Evolutionary conservation across 2,113 vertebrate genomes (phyloP), one percentile per base, ranked within the genome.

Genomic region (Vidua macroura): DNA sequence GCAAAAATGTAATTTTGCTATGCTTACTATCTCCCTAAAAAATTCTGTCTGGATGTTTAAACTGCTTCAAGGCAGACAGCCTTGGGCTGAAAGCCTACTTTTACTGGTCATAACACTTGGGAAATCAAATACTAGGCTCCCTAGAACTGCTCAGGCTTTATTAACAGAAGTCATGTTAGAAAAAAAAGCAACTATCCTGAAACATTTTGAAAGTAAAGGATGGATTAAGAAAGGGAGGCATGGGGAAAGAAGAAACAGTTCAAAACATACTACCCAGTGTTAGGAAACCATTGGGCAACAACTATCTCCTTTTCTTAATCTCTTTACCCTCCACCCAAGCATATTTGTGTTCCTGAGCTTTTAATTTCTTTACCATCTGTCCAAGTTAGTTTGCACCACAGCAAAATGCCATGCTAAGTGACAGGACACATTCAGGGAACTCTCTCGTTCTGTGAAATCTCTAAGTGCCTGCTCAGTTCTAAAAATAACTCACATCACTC

Each of bases 351-450:
- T 96, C 59, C 75, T 64, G 44, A 95, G 90, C 59, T 88, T 91
- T 68, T 84, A 33, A 84, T 92, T 93, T 92, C 88, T 93, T 78
- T 75, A 75, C 94, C 93, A 94, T 88, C 79, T 96, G 92, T 49
- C 83, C 92, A 86, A 86, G 85, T 69, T 83, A 72, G 75, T 81
- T 93, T 56, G 56, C 56, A 70, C 52, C 72, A 78, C 56, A 70
- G 88, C 43, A 93, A 95, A 94, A 92, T 64, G 83, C 79, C 25
- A 19, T 1, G 13, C 53, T 64, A 95, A 90, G 93, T 78, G 92
- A 95, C 83, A 95, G 92, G 90, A 88, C 79, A 93, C 92, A 88
- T 90, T 72, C 79, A 88, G 64, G 64, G 83, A 94, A 93, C 83
- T 88, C 83, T 82, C 63, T 63, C 43, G 25, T 81, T 95, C 85